Evolutionary conservation across 2,888 invertebrate genomes (phyloP), one percentile per base, ranked within the genome.

Genomic region (Plebejus argus): DNA sequence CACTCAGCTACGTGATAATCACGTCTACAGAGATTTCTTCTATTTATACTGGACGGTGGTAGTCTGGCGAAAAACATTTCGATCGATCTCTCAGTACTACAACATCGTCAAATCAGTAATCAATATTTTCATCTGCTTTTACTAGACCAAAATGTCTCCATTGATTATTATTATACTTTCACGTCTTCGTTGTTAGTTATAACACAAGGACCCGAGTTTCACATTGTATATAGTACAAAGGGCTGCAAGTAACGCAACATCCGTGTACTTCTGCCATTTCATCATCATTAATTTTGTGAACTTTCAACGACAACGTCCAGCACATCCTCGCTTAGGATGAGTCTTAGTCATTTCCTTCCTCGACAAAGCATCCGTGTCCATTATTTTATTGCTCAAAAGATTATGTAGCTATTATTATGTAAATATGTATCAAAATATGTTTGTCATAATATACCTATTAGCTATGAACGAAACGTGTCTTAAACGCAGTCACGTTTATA

Each of bases 311-410:
- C 18, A 53, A 53, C 53, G 5, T 58, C 58, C 66, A 28, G 5
- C 66, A 66, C 66, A 66, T n/a, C 66, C 66, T 66, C 5, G 28
- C 15, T 3, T 28, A n/a, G 58, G 28, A 4, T 28, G 23, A 12
- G 66, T 66, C 66, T 66, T 28, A 66, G 66, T 66, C 28, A 66
- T 28, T 66, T 66, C 61, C 61, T 66, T 66, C 66, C 66, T 66
- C 8, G 28, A 66, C 28, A 28, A 15, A 66, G 66, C 10, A 66
- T 28, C 66, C 66, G 28, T 61, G 53, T 18, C 53, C 58, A n/a
- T 56, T n/a, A 56, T 28, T 66, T 66, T 66, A 28, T 28, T 66
- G 66, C 28, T 66, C 1, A 28, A 15, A 28, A 15, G 1, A 66
- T 28, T 15, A 28, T 66, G 28, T 10, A 61, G 58, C 58, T 61